Evolutionary conservation across 2,888 invertebrate species (phyloP).

Genomic region (Spilosoma lubricipeda): DNA sequence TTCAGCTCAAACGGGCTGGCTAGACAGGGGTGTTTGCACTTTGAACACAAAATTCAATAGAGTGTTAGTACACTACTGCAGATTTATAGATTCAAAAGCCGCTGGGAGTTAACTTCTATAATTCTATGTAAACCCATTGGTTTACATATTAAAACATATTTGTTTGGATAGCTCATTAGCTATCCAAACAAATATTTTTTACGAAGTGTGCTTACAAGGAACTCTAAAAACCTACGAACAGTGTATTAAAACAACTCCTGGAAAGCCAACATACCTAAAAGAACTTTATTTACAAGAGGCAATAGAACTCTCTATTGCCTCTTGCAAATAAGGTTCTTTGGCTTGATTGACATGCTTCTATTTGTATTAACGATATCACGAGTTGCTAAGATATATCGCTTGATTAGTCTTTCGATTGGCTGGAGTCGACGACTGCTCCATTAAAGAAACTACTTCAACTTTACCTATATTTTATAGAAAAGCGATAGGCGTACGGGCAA

Average conservation of each 20-base stretch:
- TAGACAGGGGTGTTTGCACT: neutral
- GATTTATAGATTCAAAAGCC: neutral
- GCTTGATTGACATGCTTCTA: neutral
- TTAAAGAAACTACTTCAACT: conserved; percentile 74
- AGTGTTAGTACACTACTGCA: neutral
- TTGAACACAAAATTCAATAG: neutral
- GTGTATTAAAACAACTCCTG: neutral
- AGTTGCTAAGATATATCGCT: conserved; percentile 37
- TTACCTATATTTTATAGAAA: conserved; percentile 73
- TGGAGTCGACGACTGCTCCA: conserved; percentile 67
- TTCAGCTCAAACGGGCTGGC: too few species aligned
- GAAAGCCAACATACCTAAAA: neutral
- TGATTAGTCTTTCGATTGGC: conserved; percentile 65
- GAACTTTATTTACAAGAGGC: neutral
- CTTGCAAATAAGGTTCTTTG: too few species aligned
- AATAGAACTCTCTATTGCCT: too few species aligned
- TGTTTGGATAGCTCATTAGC: too few species aligned
- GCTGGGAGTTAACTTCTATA: neutral
- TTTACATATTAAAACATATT: too few species aligned
- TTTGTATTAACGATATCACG: conserved; percentile 17
- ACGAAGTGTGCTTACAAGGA: neutral
- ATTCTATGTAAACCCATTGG: too few species aligned
- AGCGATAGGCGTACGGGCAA: conserved; percentile 61
- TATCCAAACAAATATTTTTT: neutral
- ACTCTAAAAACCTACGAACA: neutral